Percentiles rank a stretch among this genome's conserved stretches.
Conservation (phyloP, 2,797 vertebrate species). For the Mionectes olivaceus region DNA sequence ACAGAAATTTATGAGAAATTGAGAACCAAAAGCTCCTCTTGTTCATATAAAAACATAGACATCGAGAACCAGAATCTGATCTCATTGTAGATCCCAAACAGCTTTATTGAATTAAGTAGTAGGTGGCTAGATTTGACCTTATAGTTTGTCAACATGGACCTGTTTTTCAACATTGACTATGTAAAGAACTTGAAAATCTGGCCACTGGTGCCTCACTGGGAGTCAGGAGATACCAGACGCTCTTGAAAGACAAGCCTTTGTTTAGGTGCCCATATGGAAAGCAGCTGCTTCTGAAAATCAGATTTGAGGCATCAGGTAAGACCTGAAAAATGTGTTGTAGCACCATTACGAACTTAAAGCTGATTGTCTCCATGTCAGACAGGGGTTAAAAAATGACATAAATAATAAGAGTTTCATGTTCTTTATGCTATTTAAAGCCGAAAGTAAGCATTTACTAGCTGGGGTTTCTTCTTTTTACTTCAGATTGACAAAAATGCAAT, state of each 20-base stretch:
- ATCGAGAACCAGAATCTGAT: not conserved
- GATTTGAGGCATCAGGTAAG: not conserved
- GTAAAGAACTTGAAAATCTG: constrained; percentile 56
- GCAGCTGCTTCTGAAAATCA: not conserved
- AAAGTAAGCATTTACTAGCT: not conserved
- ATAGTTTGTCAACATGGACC: not conserved
- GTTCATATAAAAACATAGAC: not conserved
- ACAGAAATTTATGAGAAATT: not conserved
- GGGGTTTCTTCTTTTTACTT: not conserved
- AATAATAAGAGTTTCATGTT: not conserved
- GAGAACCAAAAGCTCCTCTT: not conserved
- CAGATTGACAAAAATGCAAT: not conserved
- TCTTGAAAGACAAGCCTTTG: constrained; percentile 22
- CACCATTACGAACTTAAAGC: not conserved
- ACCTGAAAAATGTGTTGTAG: not conserved
- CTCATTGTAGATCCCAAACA: not conserved
- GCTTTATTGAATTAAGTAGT: constrained; percentile 5
- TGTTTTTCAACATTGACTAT: constrained; percentile 28
- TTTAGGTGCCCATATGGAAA: not conserved
- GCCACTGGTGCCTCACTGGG: not conserved
- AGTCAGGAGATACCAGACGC: not conserved
- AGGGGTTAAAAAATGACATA: not conserved
- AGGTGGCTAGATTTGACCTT: not conserved
- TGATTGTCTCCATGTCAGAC: not conserved
- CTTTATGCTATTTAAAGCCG: not conserved